These are phyloP conservation scores for Premnoplex brunnescens DNA, from an alignment of 2,797 vertebrate species.

Conservation along the genomic window DNA sequence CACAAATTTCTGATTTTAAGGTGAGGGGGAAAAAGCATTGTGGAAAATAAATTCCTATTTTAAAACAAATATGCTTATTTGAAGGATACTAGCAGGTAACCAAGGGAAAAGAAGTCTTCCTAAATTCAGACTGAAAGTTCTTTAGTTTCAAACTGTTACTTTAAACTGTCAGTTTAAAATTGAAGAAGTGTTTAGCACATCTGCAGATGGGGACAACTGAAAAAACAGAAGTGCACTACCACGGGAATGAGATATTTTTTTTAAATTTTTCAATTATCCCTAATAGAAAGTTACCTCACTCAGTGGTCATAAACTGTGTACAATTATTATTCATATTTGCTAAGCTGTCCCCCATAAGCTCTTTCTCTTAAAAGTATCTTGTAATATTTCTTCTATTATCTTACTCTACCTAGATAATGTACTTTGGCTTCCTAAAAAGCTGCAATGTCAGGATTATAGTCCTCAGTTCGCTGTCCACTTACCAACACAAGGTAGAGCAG, in stretches of 20 bases:
- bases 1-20: neutral
- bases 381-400: neutral
- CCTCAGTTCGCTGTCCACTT: neutral
- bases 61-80: neutral
- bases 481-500: neutral
- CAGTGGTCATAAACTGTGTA: neutral
- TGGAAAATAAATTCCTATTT: neutral
- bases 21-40: fast-evolving
- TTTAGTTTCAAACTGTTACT: neutral
- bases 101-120: neutral
- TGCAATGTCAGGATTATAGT: neutral
- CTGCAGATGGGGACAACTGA: neutral
- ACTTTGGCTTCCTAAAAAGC: neutral
- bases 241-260: neutral
- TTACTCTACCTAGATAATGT: neutral
- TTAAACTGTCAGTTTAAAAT: neutral
- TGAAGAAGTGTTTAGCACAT: neutral
- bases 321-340: neutral
- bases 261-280: neutral
- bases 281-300: neutral
- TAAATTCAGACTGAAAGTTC: neutral
- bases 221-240: neutral
- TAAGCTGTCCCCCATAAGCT: neutral
- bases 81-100: neutral
- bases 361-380: neutral